These are phyloP conservation scores for Piaya cayana DNA, from an alignment of 2,113 vertebrate species.

Conservation along the genomic window DNA sequence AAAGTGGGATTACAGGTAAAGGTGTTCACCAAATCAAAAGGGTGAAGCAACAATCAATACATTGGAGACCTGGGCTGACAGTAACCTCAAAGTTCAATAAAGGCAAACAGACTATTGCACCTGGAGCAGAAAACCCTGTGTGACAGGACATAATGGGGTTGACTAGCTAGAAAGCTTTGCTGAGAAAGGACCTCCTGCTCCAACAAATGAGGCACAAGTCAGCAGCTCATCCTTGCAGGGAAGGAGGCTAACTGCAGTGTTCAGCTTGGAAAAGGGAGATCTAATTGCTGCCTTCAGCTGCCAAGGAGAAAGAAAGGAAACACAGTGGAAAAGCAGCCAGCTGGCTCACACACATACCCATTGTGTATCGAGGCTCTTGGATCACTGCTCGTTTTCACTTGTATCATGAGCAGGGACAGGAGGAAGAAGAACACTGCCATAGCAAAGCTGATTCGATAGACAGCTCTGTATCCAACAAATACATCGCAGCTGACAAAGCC, in stretches of 20 bases:
- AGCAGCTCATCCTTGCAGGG: background rate
- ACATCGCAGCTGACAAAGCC: constrained; percentile 82
- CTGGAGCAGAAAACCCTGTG: background rate
- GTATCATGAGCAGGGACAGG: constrained; percentile 83
- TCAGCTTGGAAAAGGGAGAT: background rate
- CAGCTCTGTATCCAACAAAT: constrained; percentile 91
- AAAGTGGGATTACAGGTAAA: background rate
- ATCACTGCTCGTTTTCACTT: constrained; percentile 89
- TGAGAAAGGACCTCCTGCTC: background rate
- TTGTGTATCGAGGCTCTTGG: constrained; percentile 90
- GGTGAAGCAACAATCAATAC: fast-evolving
- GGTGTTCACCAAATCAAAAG: background rate
- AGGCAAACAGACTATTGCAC: background rate
- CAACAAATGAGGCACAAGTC: background rate
- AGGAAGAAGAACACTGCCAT: constrained; percentile 88
- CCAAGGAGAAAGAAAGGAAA: background rate
- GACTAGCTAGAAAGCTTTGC: background rate
- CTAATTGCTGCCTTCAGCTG: background rate
- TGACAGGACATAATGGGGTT: background rate
- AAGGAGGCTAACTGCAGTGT: background rate
- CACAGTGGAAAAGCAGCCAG: background rate
- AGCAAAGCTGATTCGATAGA: constrained; percentile 91
- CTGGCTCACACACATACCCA: constrained; percentile 78
- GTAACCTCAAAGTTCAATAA: background rate
- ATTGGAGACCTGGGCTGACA: background rate